Conservation (phyloP, 1,140 invertebrate genomes). For the Pseudachorutes palmiensis region DNA sequence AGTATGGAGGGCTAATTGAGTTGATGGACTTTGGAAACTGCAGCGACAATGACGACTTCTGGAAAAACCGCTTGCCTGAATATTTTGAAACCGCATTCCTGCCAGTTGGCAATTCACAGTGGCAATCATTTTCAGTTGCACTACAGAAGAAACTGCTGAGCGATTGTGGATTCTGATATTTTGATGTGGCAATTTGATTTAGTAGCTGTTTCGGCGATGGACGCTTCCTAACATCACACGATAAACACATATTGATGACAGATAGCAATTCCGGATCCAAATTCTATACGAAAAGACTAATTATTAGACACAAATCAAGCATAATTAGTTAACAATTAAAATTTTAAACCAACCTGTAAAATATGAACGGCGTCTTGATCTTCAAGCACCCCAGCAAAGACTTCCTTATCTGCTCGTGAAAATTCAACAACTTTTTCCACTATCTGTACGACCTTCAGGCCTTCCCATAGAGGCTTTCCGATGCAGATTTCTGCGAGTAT, state of each 20-base stretch:
- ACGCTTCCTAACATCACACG: constrained; percentile 32
- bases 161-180: not conserved
- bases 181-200: constrained; percentile 9
- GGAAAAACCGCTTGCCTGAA: not conserved
- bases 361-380: constrained; percentile 61
- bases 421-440: constrained; percentile 66
- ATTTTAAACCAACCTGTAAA: constrained; percentile 50
- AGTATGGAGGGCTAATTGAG: too few species aligned
- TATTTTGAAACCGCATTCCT: not conserved
- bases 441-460: constrained; percentile 61
- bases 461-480: constrained; percentile 54
- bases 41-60: not conserved
- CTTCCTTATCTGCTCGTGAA: constrained; percentile 50
- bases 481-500: constrained; percentile 70
- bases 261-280: constrained; percentile 19
- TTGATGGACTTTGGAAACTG: not conserved
- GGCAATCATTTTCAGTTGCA: not conserved
- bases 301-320: too few species aligned
- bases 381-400: constrained; percentile 64
- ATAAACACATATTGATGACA: constrained; percentile 39
- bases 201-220: constrained; percentile 25
- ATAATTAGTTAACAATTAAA: not conserved
- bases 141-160: not conserved
- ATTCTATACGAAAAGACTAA: too few species aligned
- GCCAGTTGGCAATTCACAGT: not conserved